phyloP scores from a whole-genome alignment of 2,113 vertebrate genomes.

The Mastomys natalensis region DNA sequence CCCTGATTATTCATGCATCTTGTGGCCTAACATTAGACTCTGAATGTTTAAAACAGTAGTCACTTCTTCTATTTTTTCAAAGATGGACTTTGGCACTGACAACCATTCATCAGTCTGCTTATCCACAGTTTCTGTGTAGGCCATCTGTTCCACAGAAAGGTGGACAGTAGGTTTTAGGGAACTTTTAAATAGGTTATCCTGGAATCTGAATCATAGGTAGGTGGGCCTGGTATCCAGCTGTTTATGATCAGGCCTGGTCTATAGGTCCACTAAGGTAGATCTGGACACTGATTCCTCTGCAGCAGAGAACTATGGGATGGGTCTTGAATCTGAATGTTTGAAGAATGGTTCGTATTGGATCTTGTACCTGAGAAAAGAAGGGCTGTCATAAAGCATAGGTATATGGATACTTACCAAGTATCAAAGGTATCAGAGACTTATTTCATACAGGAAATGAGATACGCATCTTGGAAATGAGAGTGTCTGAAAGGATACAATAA shows the following conservation, averaged over 20 bases:
- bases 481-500: too few species aligned
- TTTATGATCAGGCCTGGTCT: not conserved
- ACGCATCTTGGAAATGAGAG: not conserved
- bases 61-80: not conserved
- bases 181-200: not conserved
- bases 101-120: accelerated
- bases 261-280: not conserved
- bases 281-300: not conserved
- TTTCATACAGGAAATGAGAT: not conserved
- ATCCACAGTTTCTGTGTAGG: not conserved
- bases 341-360: not conserved
- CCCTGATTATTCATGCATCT: too few species aligned
- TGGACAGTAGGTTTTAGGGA: not conserved
- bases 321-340: not conserved
- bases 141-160: not conserved
- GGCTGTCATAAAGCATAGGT: too few species aligned
- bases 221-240: not conserved
- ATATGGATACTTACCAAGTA: accelerated
- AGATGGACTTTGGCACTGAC: not conserved
- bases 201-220: not conserved
- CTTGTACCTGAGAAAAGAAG: not conserved
- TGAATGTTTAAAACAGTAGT: not conserved
- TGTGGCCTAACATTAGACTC: not conserved
- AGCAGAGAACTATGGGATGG: not conserved
- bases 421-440: not conserved